Conservation (phyloP, 2,113 vertebrate species). For the Myanophis thanlyinensis region DNA sequence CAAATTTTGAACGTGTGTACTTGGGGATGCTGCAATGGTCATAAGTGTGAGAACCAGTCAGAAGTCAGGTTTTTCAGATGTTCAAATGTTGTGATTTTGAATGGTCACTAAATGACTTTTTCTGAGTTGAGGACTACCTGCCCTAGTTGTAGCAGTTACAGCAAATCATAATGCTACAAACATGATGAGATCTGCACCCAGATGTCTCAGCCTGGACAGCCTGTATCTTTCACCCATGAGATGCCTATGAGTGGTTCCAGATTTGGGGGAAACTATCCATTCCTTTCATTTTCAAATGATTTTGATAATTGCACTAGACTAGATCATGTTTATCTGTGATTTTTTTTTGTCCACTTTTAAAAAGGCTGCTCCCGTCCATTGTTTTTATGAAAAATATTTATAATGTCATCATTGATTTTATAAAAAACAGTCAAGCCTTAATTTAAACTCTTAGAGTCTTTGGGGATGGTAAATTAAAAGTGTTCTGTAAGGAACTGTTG, state of each 20-base stretch:
- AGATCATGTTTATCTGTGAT: too few species aligned
- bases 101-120: not conserved
- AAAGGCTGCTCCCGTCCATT: too few species aligned
- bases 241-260: not conserved
- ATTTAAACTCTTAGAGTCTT: not conserved
- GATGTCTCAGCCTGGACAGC: not conserved
- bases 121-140: not conserved
- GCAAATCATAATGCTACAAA: not conserved
- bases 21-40: not conserved
- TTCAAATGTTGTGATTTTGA: not conserved
- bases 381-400: not conserved
- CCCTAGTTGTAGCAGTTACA: not conserved
- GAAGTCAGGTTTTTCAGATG: not conserved
- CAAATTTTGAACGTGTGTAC: not conserved
- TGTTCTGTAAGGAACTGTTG: not conserved
- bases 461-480: not conserved
- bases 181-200: not conserved
- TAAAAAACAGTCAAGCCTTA: not conserved
- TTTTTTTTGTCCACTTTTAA: not conserved
- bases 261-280: not conserved
- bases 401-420: not conserved
- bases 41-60: not conserved
- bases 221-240: not conserved
- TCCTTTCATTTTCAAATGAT: not conserved
- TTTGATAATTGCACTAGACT: not conserved